Evolutionary conservation across 2,113 vertebrate species (phyloP).

Genomic region (Progne subis): DNA sequence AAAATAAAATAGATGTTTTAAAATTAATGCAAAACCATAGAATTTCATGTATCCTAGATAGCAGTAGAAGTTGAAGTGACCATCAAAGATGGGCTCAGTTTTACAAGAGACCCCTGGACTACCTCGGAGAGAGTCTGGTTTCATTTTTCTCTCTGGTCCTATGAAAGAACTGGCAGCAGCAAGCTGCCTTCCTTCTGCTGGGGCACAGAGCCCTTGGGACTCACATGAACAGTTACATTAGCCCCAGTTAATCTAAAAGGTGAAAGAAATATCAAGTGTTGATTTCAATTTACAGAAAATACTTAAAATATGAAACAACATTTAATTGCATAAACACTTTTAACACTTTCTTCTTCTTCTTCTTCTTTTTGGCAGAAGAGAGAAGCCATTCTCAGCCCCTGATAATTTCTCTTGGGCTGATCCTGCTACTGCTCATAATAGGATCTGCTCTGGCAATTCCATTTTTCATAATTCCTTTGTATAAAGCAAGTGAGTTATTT

Average conservation of each 20-base stretch:
- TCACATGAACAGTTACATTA: neutral
- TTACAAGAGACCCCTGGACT: neutral
- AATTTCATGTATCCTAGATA: neutral
- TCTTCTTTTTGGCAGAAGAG: neutral
- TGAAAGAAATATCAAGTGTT: neutral
- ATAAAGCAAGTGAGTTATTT: slow-evolving; percentile 72
- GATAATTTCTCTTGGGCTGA: slow-evolving; percentile 22
- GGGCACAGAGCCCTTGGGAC: neutral
- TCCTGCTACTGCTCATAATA: slow-evolving; percentile 24
- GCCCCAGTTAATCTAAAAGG: neutral
- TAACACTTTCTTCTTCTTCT: neutral
- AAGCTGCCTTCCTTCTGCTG: neutral
- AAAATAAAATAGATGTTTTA: neutral
- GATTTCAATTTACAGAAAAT: neutral
- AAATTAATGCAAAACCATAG: neutral
- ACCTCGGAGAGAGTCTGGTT: neutral
- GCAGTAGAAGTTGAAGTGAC: neutral
- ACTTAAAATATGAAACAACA: neutral
- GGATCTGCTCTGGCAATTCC: slow-evolving; percentile 16
- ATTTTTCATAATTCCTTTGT: slow-evolving; percentile 48
- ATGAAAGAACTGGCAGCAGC: neutral
- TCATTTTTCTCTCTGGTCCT: neutral
- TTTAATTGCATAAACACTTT: neutral
- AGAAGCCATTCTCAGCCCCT: neutral
- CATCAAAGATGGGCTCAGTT: neutral